Conservation (phyloP, 2,888 invertebrate species). For the Himalopsyche anomala region DNA sequence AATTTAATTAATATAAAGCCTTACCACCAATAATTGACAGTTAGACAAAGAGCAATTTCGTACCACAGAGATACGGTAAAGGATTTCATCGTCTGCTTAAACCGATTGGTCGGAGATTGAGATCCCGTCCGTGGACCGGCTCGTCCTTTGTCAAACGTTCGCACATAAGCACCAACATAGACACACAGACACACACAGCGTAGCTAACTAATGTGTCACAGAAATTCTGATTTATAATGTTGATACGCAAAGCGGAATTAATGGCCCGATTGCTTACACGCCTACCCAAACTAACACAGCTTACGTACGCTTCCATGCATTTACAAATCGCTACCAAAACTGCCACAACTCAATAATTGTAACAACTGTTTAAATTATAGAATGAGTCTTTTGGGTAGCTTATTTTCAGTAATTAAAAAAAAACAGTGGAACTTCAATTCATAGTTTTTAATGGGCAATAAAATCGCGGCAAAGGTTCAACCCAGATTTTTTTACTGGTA, state of each 20-base stretch:
- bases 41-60: too few species aligned
- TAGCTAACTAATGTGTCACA: slow-evolving; percentile 48
- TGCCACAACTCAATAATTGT: too few species aligned
- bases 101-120: not conserved
- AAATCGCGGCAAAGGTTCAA: too few species aligned
- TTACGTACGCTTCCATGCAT: not conserved
- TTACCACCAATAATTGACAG: too few species aligned
- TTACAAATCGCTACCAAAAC: not conserved
- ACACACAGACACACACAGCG: slow-evolving; percentile 14
- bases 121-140: too few species aligned
- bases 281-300: slow-evolving; percentile 38
- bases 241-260: slow-evolving; percentile 77
- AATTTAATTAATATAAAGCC: too few species aligned
- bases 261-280: slow-evolving; percentile 74
- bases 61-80: not conserved
- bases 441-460: too few species aligned
- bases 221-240: slow-evolving; percentile 76
- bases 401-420: too few species aligned
- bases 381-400: too few species aligned
- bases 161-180: slow-evolving; percentile 17
- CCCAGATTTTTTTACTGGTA: too few species aligned
- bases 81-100: not conserved
- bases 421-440: too few species aligned
- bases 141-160: not conserved
- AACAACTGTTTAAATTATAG: too few species aligned